phyloP scores from a whole-genome alignment of 2,113 vertebrate species.

The Colius striatus region DNA sequence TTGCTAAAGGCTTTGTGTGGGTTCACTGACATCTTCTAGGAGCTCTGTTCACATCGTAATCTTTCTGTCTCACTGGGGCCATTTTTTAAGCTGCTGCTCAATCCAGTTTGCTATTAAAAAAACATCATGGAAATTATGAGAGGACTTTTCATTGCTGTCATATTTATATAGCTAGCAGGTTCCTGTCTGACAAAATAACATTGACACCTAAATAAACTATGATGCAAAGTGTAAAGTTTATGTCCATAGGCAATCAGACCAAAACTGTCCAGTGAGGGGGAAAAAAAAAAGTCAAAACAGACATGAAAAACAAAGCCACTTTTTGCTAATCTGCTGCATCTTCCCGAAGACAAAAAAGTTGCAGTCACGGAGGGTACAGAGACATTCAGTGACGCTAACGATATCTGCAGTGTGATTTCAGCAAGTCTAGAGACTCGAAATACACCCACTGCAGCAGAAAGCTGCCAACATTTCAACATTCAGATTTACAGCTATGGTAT shows the following conservation, averaged over 20 bases:
- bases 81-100: neutral
- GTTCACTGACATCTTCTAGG: neutral
- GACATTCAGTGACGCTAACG: neutral
- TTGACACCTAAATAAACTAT: neutral
- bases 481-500: constrained; percentile 21
- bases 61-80: neutral
- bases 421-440: constrained; percentile 40
- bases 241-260: neutral
- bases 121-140: neutral
- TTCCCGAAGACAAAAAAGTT: neutral
- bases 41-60: neutral
- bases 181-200: neutral
- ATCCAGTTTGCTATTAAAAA: neutral
- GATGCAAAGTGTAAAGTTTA: neutral
- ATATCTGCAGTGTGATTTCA: constrained; percentile 68
- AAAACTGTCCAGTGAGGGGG: neutral
- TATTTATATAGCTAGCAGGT: neutral
- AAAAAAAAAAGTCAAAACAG: neutral
- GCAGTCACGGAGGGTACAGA: neutral
- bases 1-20: neutral
- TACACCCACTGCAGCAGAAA: constrained; percentile 65
- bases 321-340: neutral
- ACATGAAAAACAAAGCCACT: neutral
- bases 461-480: constrained; percentile 52
- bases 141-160: neutral